Conservation (phyloP, 2,113 vertebrate genomes). For the Entosphenus tridentatus region DNA sequence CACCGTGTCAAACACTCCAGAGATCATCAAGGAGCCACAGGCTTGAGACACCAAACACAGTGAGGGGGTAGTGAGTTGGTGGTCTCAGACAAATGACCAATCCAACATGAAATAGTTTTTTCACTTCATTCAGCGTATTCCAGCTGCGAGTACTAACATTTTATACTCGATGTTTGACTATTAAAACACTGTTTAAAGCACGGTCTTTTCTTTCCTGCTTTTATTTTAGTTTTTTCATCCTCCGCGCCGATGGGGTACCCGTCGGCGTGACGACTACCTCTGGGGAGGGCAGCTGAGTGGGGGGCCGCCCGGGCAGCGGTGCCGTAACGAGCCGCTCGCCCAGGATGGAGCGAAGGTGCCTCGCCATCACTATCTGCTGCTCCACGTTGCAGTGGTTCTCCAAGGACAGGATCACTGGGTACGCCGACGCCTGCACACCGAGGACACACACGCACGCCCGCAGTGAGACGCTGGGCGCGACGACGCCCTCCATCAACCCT, state of each 20-base stretch:
- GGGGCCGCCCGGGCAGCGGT: constrained; percentile 21
- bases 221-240: not conserved
- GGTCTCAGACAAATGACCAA: no score
- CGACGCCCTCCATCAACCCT: not conserved
- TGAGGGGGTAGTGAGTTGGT: no score
- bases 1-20: no score
- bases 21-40: no score
- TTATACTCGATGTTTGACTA: not conserved
- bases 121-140: not conserved
- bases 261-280: constrained; percentile 26
- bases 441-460: not conserved
- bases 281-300: constrained; percentile 43
- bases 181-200: not conserved
- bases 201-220: not conserved
- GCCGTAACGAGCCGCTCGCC: constrained; percentile 47
- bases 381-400: constrained; percentile 87
- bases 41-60: no score
- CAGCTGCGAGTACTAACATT: not conserved
- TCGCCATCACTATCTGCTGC: constrained; percentile 71
- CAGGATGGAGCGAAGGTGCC: constrained; percentile 47
- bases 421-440: constrained; percentile 36
- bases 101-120: no score
- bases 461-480: not conserved
- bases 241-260: not conserved
- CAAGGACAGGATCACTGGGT: constrained; percentile 68